Percentiles rank a stretch among this genome's conserved stretches.
phyloP scores from a whole-genome alignment of 2,888 invertebrate species.

The Gymnoscelis rufifasciata region DNA sequence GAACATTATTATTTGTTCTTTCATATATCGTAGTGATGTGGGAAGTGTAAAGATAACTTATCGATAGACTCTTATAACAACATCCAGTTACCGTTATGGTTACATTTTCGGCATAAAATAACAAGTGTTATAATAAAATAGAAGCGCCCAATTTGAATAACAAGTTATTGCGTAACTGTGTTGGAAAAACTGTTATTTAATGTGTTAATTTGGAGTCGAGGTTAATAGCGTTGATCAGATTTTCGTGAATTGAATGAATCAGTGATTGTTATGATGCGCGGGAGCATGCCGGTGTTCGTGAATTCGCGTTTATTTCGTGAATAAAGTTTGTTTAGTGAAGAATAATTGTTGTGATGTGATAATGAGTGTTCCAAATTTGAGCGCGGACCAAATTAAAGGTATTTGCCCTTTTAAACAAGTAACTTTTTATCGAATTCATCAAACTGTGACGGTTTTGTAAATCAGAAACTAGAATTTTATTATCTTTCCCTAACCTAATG shows the following conservation, averaged over 20 bases:
- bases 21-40: constrained; percentile 22
- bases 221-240: constrained; percentile 52
- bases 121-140: constrained; percentile 29
- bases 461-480: not conserved
- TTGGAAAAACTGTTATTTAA: constrained; percentile 29
- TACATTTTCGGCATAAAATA: constrained; percentile 28
- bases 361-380: constrained; percentile 75
- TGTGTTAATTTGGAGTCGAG: constrained; percentile 55
- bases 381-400: constrained; percentile 71
- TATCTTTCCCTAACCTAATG: too few relatives aligned
- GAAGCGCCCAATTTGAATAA: constrained; percentile 24
- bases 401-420: constrained; percentile 8
- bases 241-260: constrained; percentile 60
- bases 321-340: not conserved
- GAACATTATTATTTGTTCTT: not conserved
- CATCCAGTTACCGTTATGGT: constrained; percentile 29
- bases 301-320: constrained; percentile 33
- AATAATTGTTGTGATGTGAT: constrained; percentile 24
- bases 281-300: constrained; percentile 44
- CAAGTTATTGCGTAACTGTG: constrained; percentile 28
- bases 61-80: constrained; percentile 33
- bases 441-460: not conserved
- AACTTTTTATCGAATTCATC: not conserved
- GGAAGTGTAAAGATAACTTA: constrained; percentile 35
- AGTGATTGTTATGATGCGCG: constrained; percentile 57